Evolutionary conservation across 2,888 invertebrate species (phyloP).

Genomic region (Hydriomena furcata): DNA sequence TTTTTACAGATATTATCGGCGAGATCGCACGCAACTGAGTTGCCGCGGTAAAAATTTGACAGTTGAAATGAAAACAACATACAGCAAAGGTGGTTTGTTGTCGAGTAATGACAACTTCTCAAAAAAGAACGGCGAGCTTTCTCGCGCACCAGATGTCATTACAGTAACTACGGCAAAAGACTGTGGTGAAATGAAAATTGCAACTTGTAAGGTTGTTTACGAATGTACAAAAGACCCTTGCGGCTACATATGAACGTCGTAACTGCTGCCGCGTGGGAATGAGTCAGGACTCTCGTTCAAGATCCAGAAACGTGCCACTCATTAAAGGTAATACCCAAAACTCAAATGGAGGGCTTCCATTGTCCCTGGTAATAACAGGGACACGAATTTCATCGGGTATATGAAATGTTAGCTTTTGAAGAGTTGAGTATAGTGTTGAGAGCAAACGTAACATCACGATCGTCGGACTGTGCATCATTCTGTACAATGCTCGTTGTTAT

Average conservation of each 20-base stretch:
- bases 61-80: slow-evolving; percentile 40
- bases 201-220: slow-evolving; percentile 43
- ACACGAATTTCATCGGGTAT: slow-evolving; percentile 34
- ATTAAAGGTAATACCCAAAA: slow-evolving; percentile 52
- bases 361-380: slow-evolving; percentile 49
- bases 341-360: slow-evolving; percentile 42
- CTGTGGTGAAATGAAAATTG: slow-evolving; percentile 44
- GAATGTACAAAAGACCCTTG: slow-evolving; percentile 42
- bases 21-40: not conserved
- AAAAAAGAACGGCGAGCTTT: slow-evolving; percentile 22
- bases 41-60: slow-evolving; percentile 8
- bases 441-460: slow-evolving; percentile 20
- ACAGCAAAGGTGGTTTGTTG: slow-evolving; percentile 28
- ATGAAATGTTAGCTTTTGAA: slow-evolving; percentile 23
- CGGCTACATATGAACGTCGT: slow-evolving; percentile 42
- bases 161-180: slow-evolving; percentile 44
- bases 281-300: slow-evolving; percentile 43
- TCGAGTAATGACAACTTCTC: slow-evolving; percentile 22
- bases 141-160: slow-evolving; percentile 36
- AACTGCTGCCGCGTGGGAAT: slow-evolving; percentile 55
- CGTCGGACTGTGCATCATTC: slow-evolving; percentile 31
- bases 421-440: slow-evolving; percentile 12
- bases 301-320: slow-evolving; percentile 51
- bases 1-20: not conserved
- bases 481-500: slow-evolving; percentile 32